Evolutionary conservation across 2,797 vertebrate genomes (phyloP).

Genomic region (Sarcophilus harrisii): DNA sequence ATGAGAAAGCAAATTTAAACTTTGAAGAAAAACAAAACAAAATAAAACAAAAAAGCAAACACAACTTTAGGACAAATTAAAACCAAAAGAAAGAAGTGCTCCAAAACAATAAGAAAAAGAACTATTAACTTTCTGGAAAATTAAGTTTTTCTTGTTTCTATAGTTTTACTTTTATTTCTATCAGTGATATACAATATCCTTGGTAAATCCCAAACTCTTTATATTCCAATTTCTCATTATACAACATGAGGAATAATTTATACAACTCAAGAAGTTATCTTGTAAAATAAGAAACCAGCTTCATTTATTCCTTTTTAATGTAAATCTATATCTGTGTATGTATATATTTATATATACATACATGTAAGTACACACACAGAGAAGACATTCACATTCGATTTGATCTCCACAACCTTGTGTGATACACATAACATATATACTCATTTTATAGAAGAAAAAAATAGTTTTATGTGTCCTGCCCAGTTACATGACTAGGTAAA

Average conservation of each 20-base stretch:
- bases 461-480: background rate
- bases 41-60: constrained; percentile 6
- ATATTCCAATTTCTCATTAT: constrained; percentile 45
- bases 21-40: background rate
- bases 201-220: background rate
- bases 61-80: background rate
- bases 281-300: background rate
- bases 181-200: background rate
- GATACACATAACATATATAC: background rate
- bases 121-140: constrained; percentile 43
- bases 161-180: background rate
- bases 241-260: constrained; percentile 35
- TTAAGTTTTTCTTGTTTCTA: constrained; percentile 20
- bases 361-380: background rate
- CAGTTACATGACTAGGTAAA: background rate
- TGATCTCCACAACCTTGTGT: background rate
- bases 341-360: too few relatives aligned
- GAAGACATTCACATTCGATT: background rate
- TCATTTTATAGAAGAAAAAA: background rate
- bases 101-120: constrained; percentile 8
- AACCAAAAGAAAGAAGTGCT: constrained; percentile 40
- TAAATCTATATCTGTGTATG: too few relatives aligned
- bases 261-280: background rate
- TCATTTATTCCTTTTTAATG: background rate
- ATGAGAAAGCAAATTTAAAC: constrained; percentile 22